Conservation (phyloP, 2,888 invertebrate species). For the Melanostoma mellinum region DNA sequence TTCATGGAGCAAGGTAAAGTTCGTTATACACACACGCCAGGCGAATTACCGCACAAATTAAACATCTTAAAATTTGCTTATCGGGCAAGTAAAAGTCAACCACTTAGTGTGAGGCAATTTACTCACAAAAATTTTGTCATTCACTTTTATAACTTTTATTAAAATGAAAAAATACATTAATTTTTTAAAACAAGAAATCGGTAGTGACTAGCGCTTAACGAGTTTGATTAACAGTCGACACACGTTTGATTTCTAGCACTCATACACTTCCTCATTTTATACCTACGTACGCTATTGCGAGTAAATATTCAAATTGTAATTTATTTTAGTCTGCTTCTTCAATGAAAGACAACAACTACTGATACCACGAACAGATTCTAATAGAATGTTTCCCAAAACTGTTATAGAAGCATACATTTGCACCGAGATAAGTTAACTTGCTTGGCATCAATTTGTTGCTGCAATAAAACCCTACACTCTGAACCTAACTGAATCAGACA, state of each 20-base stretch:
- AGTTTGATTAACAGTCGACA: conserved; percentile 56
- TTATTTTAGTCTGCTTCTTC: conserved; percentile 30
- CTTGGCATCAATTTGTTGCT: conserved; percentile 55
- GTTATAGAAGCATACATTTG: conserved; percentile 37
- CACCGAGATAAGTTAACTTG: conserved; percentile 27
- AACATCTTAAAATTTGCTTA: conserved; percentile 20
- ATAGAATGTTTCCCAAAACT: conserved; percentile 41
- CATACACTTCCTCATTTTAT: conserved; percentile 38
- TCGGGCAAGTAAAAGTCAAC: conserved; percentile 24
- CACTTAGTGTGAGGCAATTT: background rate
- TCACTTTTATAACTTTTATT: background rate
- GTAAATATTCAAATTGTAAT: conserved; percentile 19
- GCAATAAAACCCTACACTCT: conserved; percentile 43
- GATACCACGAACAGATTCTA: conserved; percentile 50
- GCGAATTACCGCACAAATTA: conserved; percentile 19
- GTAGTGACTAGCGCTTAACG: conserved; percentile 19
- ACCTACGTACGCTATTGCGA: conserved; percentile 33
- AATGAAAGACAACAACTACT: conserved; percentile 55
- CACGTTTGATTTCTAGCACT: conserved; percentile 44
- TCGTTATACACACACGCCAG: conserved; percentile 3
- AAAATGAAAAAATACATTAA: background rate
- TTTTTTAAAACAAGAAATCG: background rate
- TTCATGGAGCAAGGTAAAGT: conserved; percentile 33
- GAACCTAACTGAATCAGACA: background rate
- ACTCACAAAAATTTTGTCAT: conserved; percentile 1